These are phyloP conservation scores for Eulacestoma nigropectus DNA, from an alignment of 2,113 vertebrate species.

Conservation along the genomic window DNA sequence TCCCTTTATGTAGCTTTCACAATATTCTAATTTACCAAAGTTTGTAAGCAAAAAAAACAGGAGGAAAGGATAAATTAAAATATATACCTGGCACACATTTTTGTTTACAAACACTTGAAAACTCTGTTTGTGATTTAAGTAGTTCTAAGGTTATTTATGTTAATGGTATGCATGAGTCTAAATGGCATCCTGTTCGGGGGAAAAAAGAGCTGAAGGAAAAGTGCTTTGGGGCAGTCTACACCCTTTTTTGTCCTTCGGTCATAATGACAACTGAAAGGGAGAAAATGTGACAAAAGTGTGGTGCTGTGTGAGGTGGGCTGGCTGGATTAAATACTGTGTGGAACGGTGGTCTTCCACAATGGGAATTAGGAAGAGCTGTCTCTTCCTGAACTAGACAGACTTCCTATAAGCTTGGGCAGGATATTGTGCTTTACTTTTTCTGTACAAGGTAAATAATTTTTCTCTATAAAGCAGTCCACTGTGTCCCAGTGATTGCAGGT, in stretches of 20 bases:
- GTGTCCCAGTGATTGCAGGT: not conserved
- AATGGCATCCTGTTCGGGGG: constrained; percentile 27
- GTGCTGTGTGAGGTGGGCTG: not conserved
- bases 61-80: not conserved
- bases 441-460: not conserved
- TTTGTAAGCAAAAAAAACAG: rapidly evolving
- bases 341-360: not conserved
- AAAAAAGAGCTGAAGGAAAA: constrained; percentile 2
- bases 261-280: not conserved
- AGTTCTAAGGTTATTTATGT: not conserved
- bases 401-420: not conserved
- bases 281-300: not conserved
- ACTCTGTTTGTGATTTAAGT: not conserved
- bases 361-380: not conserved
- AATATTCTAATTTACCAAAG: not conserved
- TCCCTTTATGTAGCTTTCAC: not conserved
- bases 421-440: not conserved
- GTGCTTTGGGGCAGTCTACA: constrained; percentile 14
- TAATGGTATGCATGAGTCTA: constrained; percentile 41
- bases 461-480: not conserved
- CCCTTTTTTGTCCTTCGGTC: not conserved
- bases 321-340: not conserved
- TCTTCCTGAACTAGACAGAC: not conserved
- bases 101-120: not conserved
- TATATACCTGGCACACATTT: not conserved